A percentile compares a stretch with the other conserved stretches of the same genome.
These are phyloP conservation scores for Poecile montanus DNA, from an alignment of 2,797 vertebrate genomes.

Conservation along the genomic window DNA sequence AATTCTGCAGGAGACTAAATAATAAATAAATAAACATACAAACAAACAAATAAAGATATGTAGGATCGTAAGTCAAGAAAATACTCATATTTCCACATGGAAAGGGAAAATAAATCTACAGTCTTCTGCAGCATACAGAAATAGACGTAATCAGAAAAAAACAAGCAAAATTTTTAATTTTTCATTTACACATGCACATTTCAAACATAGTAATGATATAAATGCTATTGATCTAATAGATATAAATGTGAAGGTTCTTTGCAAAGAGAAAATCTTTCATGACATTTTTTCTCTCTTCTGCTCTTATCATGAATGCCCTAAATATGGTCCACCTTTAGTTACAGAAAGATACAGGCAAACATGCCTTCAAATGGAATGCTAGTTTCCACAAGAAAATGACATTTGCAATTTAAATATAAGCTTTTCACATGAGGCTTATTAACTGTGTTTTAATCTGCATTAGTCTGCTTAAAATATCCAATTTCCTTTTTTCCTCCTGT, in stretches of 20 bases:
- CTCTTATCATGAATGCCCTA: background rate
- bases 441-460: slow-evolving; percentile 64
- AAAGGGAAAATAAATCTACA: slow-evolving; percentile 41
- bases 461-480: slow-evolving; percentile 60
- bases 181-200: background rate
- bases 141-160: slow-evolving; percentile 49
- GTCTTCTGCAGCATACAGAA: slow-evolving; percentile 34
- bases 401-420: slow-evolving; percentile 59
- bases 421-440: slow-evolving; percentile 50
- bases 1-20: background rate
- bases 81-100: slow-evolving; percentile 37
- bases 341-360: slow-evolving; percentile 6
- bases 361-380: slow-evolving; percentile 19
- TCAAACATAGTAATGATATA: background rate
- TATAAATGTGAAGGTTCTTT: slow-evolving; percentile 34
- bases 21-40: background rate
- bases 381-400: slow-evolving; percentile 24
- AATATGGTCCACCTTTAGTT: background rate
- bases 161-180: slow-evolving; percentile 52
- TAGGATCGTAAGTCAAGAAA: slow-evolving; percentile 27
- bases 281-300: background rate
- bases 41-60: background rate
- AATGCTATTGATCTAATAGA: slow-evolving; percentile 23
- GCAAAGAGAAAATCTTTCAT: slow-evolving; percentile 36
- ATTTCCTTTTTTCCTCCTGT: slow-evolving; percentile 38